Conservation (phyloP, 2,797 vertebrate species). For the Ibycter americanus region DNA sequence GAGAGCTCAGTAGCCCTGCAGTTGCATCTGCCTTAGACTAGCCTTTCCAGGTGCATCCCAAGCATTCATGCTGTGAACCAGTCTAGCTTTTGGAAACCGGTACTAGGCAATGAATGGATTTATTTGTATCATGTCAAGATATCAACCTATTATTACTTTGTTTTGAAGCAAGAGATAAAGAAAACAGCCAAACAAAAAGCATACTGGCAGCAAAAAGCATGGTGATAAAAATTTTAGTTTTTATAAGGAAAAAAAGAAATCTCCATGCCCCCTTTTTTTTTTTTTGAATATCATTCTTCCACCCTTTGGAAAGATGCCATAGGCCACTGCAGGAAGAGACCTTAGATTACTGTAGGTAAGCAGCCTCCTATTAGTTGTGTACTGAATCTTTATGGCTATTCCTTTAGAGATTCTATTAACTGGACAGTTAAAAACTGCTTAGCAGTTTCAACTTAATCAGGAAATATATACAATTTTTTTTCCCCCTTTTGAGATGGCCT, state of each 20-base stretch:
- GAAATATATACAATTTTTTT: neutral
- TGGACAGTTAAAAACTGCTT: constrained; percentile 2
- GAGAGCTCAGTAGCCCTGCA: neutral
- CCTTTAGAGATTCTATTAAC: neutral
- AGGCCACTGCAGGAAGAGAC: neutral
- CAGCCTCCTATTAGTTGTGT: constrained; percentile 40
- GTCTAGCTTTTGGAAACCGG: neutral
- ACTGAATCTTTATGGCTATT: constrained; percentile 16
- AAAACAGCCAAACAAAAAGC: neutral
- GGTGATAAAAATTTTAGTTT: neutral
- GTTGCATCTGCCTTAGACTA: neutral
- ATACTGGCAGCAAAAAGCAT: neutral
- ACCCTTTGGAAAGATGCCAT: neutral
- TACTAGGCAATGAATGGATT: neutral
- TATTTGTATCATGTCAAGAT: neutral
- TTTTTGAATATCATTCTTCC: neutral
- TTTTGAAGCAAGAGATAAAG: neutral
- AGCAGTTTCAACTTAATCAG: neutral
- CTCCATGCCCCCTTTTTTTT: neutral
- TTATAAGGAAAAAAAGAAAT: neutral
- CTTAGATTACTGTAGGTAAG: constrained; percentile 48
- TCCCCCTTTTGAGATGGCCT: neutral
- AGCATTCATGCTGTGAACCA: neutral
- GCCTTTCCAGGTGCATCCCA: neutral
- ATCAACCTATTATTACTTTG: neutral